These are phyloP conservation scores for Cephus pygmeus DNA, from an alignment of 2,888 invertebrate genomes.

Conservation along the genomic window DNA sequence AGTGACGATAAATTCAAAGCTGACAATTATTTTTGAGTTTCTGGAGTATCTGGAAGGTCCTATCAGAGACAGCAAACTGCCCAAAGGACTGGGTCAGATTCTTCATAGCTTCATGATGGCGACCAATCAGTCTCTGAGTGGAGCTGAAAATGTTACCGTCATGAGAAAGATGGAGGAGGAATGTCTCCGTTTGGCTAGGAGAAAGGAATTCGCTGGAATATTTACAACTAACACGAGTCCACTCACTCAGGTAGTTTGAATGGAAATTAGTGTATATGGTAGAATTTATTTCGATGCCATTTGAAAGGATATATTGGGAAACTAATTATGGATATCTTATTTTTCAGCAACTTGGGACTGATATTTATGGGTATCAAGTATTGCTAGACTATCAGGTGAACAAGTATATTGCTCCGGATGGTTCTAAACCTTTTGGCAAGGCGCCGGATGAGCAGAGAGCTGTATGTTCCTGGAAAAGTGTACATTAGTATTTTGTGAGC, in stretches of 20 bases:
- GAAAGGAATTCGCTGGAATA: conserved; percentile 77
- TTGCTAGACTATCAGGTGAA: conserved; percentile 85
- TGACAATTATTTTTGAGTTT: conserved; percentile 81
- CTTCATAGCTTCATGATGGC: conserved; percentile 92
- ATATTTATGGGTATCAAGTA: conserved; percentile 82
- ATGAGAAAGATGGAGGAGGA: conserved; percentile 84
- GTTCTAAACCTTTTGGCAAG: conserved; percentile 77
- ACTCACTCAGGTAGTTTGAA: conserved; percentile 78
- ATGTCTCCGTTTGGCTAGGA: conserved; percentile 75
- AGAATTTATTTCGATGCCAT: background rate
- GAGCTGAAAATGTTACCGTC: conserved; percentile 82
- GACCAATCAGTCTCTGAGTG: conserved; percentile 73
- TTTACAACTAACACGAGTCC: conserved; percentile 90
- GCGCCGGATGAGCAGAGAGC: conserved; percentile 84
- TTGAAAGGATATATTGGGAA: background rate
- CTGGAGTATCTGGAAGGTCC: conserved; percentile 82
- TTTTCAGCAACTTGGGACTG: conserved; percentile 81
- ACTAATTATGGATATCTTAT: background rate
- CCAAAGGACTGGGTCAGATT: conserved; percentile 75
- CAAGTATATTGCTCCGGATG: conserved; percentile 78
- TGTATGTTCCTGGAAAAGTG: conserved; percentile 82
- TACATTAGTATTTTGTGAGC: conserved; percentile 35
- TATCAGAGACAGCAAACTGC: conserved; percentile 73
- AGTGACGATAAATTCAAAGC: conserved; percentile 75
- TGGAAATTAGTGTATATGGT: background rate